Evolutionary conservation across 2,113 vertebrate species (phyloP).

Genomic region (Lophotis ruficrista): DNA sequence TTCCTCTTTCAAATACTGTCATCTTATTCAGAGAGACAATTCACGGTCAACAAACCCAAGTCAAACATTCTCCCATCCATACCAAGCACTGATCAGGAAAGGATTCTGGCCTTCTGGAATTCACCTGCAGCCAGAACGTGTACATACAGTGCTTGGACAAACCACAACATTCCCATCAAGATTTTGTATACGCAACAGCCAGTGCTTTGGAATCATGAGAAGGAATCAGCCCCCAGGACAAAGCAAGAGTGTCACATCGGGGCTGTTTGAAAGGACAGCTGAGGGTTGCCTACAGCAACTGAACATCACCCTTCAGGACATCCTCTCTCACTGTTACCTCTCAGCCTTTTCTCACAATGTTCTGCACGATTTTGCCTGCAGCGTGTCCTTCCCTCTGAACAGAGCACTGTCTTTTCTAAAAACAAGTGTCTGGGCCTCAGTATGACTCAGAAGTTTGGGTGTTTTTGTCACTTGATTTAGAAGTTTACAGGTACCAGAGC

Average conservation of each 20-base stretch:
- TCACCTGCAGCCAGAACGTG: neutral
- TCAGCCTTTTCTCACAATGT: neutral
- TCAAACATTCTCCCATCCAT: neutral
- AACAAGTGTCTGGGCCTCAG: neutral
- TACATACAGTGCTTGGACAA: neutral
- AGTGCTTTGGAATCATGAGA: neutral
- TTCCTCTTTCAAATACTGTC: neutral
- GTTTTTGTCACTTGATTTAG: neutral
- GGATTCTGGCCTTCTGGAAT: neutral
- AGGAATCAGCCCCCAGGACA: neutral
- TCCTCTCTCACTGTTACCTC: neutral
- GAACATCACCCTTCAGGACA: neutral
- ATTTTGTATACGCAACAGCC: neutral
- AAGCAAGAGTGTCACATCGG: rapidly evolving
- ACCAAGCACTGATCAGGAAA: neutral
- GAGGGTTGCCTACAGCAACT: rapidly evolving
- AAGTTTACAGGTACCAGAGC: neutral
- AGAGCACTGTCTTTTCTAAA: neutral
- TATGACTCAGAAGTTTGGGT: neutral
- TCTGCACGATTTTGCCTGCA: neutral
- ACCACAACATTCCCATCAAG: neutral
- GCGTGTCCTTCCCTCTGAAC: neutral
- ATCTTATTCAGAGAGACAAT: neutral
- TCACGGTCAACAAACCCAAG: neutral
- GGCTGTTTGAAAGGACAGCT: neutral